Percentiles rank a stretch among this genome's conserved stretches.
phyloP scores from a whole-genome alignment of 37 sponge, comb jelly and placozoan species.

The Axinella damicornis region DNA sequence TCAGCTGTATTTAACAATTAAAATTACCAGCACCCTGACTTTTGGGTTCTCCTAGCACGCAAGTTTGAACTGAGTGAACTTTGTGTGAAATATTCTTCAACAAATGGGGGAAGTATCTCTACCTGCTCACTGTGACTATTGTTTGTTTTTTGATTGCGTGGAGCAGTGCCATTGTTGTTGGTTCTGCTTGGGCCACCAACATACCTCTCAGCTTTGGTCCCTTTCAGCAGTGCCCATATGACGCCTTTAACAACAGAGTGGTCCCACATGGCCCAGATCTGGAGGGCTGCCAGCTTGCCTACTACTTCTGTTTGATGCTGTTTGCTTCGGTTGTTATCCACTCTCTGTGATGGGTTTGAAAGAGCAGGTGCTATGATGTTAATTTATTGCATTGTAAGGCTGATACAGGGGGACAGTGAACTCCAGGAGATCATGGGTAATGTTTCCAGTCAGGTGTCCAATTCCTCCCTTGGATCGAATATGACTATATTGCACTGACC shows the following conservation, averaged over 20 bases:
- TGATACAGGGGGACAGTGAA: background rate
- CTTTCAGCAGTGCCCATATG: slow-evolving; percentile 39
- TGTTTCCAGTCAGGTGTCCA: too few species aligned
- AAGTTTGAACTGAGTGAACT: slow-evolving; percentile 83
- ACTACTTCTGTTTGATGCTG: slow-evolving; percentile 72
- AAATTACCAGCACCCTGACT: slow-evolving; percentile 3
- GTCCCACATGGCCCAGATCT: slow-evolving; percentile 46
- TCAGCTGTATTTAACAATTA: too few species aligned
- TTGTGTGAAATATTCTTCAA: slow-evolving; percentile 44
- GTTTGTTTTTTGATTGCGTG: slow-evolving; percentile 49
- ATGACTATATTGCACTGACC: background rate
- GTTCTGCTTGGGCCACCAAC: slow-evolving; percentile 75
- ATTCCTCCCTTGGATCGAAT: background rate
- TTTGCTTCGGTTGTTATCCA: slow-evolving; percentile 66
- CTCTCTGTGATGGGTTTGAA: slow-evolving; percentile 69
- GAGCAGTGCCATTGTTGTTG: slow-evolving; percentile 69
- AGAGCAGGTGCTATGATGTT: slow-evolving; percentile 73
- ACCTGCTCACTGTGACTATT: slow-evolving; percentile 35
- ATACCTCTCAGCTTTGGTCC: slow-evolving; percentile 59
- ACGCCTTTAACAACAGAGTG: slow-evolving; percentile 48
- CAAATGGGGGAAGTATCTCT: slow-evolving; percentile 20
- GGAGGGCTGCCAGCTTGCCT: slow-evolving; percentile 49
- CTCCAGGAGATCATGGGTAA: background rate
- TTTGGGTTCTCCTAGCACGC: slow-evolving; percentile 33
- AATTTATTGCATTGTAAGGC: slow-evolving; percentile 51